These are phyloP conservation scores for Pegea sp. DNA, from an alignment of 23 tunicate species.

Conservation along the genomic window DNA sequence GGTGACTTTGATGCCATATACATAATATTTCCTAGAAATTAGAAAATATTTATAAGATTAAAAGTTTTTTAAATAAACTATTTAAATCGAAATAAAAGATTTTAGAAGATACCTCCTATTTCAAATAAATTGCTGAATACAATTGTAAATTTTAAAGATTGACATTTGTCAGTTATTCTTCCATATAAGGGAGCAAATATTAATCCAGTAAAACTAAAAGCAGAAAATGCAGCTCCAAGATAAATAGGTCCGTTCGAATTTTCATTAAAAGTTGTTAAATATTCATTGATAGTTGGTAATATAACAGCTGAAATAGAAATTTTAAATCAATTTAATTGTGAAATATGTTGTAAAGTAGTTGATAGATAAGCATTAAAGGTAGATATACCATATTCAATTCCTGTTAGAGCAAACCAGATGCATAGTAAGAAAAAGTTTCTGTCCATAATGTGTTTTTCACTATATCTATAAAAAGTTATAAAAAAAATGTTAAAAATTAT, in stretches of 20 bases:
- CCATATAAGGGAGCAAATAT: constrained; percentile 73
- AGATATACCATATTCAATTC: constrained; percentile 63
- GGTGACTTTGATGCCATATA: constrained; percentile 24
- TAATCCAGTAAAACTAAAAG: constrained; percentile 71
- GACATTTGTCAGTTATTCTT: constrained; percentile 38
- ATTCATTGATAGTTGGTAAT: constrained; percentile 50
- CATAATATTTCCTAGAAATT: constrained; percentile 36
- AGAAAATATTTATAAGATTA: neutral
- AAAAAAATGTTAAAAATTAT: too few species aligned
- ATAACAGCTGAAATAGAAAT: constrained; percentile 91
- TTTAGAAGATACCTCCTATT: constrained; percentile 35
- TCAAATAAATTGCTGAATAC: constrained; percentile 48
- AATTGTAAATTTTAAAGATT: constrained; percentile 32
- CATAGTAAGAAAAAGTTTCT: constrained; percentile 10
- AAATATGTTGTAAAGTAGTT: too few species aligned
- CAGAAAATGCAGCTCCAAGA: constrained; percentile 57
- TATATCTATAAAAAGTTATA: too few species aligned
- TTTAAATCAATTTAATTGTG: too few species aligned
- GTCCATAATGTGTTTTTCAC: too few species aligned
- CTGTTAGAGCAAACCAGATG: constrained; percentile 38
- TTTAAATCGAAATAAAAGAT: too few species aligned
- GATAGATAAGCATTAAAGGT: too few species aligned
- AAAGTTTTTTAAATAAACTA: too few species aligned
- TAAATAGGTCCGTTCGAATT: constrained; percentile 3
- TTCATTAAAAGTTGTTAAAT: constrained; percentile 14